These are phyloP conservation scores for Gymnoscopelus braueri DNA, from an alignment of 2,797 vertebrate genomes.

Conservation along the genomic window DNA sequence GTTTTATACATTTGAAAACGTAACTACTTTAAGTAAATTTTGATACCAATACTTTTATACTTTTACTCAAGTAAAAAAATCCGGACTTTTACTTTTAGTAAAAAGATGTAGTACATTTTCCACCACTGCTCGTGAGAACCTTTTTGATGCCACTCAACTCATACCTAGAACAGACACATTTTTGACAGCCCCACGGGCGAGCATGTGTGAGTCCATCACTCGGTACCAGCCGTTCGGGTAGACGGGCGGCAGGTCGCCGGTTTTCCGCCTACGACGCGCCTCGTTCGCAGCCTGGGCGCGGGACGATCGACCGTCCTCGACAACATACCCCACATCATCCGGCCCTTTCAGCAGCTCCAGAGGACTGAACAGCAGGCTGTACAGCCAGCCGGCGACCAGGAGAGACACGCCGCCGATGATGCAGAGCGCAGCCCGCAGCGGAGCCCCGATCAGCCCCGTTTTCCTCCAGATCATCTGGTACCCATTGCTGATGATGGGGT, in stretches of 20 bases:
- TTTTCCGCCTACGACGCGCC: slow-evolving; percentile 78
- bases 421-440: slow-evolving; percentile 48
- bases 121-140: too few species aligned
- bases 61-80: too few species aligned
- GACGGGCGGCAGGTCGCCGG: slow-evolving; percentile 82
- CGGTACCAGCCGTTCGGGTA: slow-evolving; percentile 89
- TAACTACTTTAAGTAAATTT: too few species aligned
- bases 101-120: too few species aligned
- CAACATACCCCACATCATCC: slow-evolving; percentile 83
- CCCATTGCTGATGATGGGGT: slow-evolving; percentile 20
- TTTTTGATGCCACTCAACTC: too few species aligned
- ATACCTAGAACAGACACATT: slow-evolving; percentile 81
- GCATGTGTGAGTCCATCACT: slow-evolving; percentile 80
- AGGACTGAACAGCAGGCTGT: slow-evolving; percentile 77
- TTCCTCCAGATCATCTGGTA: slow-evolving; percentile 53
- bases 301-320: slow-evolving; percentile 68
- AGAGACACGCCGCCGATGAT: slow-evolving; percentile 51
- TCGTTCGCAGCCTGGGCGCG: slow-evolving; percentile 77
- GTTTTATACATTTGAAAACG: too few species aligned
- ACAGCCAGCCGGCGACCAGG: slow-evolving; percentile 62
- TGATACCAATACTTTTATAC: too few species aligned
- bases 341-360: slow-evolving; percentile 73
- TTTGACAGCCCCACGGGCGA: slow-evolving; percentile 76
- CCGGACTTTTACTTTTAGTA: too few species aligned
- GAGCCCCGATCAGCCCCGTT: slow-evolving; percentile 44